phyloP scores from a whole-genome alignment of 37 sponge, comb jelly and placozoan genomes.

The Aplysina aerophoba region DNA sequence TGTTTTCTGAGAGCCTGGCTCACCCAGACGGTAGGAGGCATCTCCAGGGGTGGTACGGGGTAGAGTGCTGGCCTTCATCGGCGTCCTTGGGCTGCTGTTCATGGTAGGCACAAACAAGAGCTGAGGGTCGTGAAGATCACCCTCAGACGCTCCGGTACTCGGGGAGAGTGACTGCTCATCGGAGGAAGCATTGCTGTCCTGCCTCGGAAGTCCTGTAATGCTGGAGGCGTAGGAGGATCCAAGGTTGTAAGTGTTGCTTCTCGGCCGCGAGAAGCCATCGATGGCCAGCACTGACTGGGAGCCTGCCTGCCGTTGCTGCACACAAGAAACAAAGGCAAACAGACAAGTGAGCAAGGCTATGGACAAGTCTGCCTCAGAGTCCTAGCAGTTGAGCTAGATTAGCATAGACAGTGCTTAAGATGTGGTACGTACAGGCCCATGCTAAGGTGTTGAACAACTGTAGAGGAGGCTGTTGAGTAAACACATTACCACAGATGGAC shows the following conservation, averaged over 20 bases:
- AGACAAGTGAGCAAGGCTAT: too few species aligned
- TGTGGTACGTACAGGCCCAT: too few species aligned
- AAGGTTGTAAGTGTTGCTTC: slow-evolving; percentile 6
- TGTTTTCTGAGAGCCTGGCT: not conserved
- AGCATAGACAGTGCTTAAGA: too few species aligned
- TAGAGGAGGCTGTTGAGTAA: too few species aligned
- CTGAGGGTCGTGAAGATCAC: slow-evolving; percentile 7
- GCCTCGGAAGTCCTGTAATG: not conserved
- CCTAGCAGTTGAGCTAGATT: too few species aligned
- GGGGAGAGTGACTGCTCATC: slow-evolving; percentile 27
- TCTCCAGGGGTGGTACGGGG: not conserved
- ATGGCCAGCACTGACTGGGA: not conserved
- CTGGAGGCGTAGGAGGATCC: not conserved
- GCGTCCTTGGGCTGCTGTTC: slow-evolving; percentile 31
- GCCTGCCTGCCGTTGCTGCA: slow-evolving; percentile 1
- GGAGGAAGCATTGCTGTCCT: slow-evolving; percentile 23
- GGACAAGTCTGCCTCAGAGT: too few species aligned
- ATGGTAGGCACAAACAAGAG: slow-evolving; percentile 11
- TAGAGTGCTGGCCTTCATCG: not conserved
- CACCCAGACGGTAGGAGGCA: not conserved
- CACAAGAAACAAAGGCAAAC: too few species aligned
- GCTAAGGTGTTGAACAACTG: too few species aligned
- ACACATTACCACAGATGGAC: too few species aligned
- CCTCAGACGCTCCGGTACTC: slow-evolving; percentile 23
- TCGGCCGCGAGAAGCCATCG: slow-evolving; percentile 1